phyloP scores from a whole-genome alignment of 2,888 invertebrate genomes.

The Helleia helle region DNA sequence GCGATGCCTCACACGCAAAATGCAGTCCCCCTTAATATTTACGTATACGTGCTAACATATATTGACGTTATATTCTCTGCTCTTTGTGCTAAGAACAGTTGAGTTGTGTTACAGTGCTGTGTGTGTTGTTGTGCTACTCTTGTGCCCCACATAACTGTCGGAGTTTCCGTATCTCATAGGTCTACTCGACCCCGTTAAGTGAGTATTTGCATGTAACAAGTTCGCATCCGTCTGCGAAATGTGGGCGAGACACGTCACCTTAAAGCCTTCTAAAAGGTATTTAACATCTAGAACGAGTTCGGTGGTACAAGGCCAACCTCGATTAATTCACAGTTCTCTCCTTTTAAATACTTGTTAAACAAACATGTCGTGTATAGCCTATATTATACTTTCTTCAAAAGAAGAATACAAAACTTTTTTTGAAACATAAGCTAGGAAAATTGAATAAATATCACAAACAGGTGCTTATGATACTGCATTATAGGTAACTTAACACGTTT shows the following conservation, averaged over 20 bases:
- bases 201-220: constrained; percentile 49
- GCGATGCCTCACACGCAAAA: constrained; percentile 54
- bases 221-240: constrained; percentile 44
- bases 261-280: constrained; percentile 15
- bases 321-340: not conserved
- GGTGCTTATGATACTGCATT: no score
- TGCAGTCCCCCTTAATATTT: constrained; percentile 56
- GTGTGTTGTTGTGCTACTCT: constrained; percentile 58
- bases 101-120: constrained; percentile 63
- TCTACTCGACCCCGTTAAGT: constrained; percentile 56
- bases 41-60: constrained; percentile 46
- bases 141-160: constrained; percentile 57
- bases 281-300: constrained; percentile 11
- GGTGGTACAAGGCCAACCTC: constrained; percentile 7
- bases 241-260: constrained; percentile 68
- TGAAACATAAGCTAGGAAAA: no score
- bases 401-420: no score
- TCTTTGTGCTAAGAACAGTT: constrained; percentile 65
- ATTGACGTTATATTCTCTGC: constrained; percentile 52
- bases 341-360: no score
- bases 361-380: no score
- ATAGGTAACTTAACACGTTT: no score
- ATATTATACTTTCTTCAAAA: no score
- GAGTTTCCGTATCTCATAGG: constrained; percentile 47
- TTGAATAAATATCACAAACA: no score